phyloP scores from a whole-genome alignment of 1,140 invertebrate species.

The Aphaenogaster ashmeadi region DNA sequence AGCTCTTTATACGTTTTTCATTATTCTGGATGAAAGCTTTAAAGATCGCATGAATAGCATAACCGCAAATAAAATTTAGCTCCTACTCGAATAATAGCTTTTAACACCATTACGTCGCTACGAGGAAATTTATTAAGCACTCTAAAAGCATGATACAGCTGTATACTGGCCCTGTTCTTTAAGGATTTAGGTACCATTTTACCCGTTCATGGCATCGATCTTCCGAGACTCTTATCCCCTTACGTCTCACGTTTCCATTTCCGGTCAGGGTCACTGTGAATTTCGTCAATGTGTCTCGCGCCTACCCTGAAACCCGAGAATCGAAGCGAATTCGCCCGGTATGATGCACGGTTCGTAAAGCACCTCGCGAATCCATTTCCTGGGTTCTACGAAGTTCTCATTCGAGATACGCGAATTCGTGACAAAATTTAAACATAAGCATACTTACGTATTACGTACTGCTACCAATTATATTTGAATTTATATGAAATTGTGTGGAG shows the following conservation, averaged over 20 bases:
- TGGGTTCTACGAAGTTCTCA: slow-evolving; percentile 3
- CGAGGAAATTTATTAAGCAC: slow-evolving; percentile 38
- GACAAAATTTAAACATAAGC: slow-evolving; percentile 40
- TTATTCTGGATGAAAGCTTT: neutral
- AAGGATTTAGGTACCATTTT: slow-evolving; percentile 48
- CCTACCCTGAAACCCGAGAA: slow-evolving; percentile 70
- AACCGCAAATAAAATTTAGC: neutral
- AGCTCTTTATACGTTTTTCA: neutral
- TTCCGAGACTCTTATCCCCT: neutral
- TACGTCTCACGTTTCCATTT: slow-evolving; percentile 73
- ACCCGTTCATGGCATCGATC: slow-evolving; percentile 26
- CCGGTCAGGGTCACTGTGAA: slow-evolving; percentile 62
- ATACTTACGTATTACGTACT: neutral
- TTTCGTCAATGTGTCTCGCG: slow-evolving; percentile 36
- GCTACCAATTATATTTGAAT: neutral
- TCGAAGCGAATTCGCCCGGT: slow-evolving; percentile 62
- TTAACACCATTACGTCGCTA: neutral
- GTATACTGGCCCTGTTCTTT: slow-evolving; percentile 25
- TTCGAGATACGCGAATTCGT: slow-evolving; percentile 6
- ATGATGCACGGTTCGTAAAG: slow-evolving; percentile 53
- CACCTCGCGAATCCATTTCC: slow-evolving; percentile 23
- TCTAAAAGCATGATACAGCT: neutral
- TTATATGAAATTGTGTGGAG: neutral
- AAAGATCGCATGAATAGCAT: neutral
- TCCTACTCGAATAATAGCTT: slow-evolving; percentile 1